Base-by-base conservation (phyloP, 2,113 vertebrate species). In the Australoheros scitulus region DNA sequence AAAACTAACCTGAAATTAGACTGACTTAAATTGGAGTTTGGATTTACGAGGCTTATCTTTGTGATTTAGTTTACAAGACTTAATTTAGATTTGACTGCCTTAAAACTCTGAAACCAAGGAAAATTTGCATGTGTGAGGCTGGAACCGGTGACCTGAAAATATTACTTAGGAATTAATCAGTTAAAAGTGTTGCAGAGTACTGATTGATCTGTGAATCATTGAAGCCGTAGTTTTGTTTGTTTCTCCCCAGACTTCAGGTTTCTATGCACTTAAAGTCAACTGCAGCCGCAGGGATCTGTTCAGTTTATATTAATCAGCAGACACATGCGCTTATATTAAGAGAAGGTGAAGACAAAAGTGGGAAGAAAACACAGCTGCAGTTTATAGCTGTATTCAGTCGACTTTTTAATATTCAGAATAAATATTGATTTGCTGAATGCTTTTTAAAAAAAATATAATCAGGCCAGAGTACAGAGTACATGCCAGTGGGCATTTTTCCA, bases 401-500 rank as follows among this genome's bases (percentile, higher is more conserved):
- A 72, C n/a, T 72, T 36, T 76, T 63, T 29, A 11, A 36, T 26
- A 43, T 57, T 76, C 75, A 59, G 38, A 58, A 64, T 64, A 52
- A 36, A 76, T 56, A 77, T 26, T 2, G 9, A 70, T 74, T 61
- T 79, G 18, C 20, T 76, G 15, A 68, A 47, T 65, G 14, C 72
- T 41, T 75, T n/a, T n/a, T n/a, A n/a, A n/a, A n/a, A n/a, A n/a
- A n/a, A n/a, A n/a, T n/a, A 83, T 50, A 20, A 52, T 26, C 29
- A 80, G 41, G 29, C 6, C 2, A 14, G n/a, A 32, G 43, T 77
- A 47, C 70, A 63, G n/a, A n/a, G n/a, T n/a, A n/a, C n/a, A n/a
- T n/a, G 83, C 76, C 76, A 82, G 24, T 43, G 59, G 64, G 77
- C 65, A 65, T 65, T 56, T 77, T 74, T 87, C 32, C 47, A 68